Conservation (phyloP, 2,113 vertebrate genomes). For the Numida meleagris region DNA sequence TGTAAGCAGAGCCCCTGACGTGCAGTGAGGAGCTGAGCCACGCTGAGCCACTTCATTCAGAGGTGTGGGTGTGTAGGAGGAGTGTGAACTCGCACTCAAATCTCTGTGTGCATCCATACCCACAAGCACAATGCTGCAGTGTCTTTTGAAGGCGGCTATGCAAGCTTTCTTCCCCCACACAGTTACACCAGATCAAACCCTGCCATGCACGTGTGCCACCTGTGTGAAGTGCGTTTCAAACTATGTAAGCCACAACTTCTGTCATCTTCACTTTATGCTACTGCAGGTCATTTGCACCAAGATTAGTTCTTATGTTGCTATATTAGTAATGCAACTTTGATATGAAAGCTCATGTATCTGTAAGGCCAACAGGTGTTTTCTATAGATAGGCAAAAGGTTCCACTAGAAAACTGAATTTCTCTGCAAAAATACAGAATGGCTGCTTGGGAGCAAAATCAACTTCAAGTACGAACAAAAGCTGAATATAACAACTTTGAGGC, state of each 20-base stretch:
- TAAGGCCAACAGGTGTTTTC: not conserved
- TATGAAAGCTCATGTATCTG: not conserved
- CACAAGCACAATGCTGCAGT: not conserved
- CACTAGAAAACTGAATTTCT: not conserved
- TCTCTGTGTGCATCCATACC: not conserved
- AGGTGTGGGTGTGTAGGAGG: not conserved
- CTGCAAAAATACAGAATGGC: not conserved
- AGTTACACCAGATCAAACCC: not conserved
- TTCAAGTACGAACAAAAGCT: not conserved
- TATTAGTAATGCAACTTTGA: not conserved
- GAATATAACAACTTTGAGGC: not conserved
- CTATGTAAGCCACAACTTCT: not conserved
- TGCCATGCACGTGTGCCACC: not conserved
- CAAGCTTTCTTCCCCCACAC: accelerated
- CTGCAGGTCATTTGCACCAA: not conserved
- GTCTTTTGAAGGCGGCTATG: not conserved
- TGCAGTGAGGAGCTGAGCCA: not conserved
- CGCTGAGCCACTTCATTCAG: not conserved
- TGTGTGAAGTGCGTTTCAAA: not conserved
- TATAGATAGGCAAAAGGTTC: not conserved
- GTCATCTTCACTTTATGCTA: not conserved
- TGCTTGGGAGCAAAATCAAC: slow-evolving; percentile 18
- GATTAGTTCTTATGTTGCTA: not conserved
- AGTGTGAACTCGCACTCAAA: not conserved
- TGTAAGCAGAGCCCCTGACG: not conserved